Evolutionary conservation across 1,140 invertebrate species (phyloP), one percentile per base, ranked within the genome.

Genomic region (Philopotamus ludificatus): DNA sequence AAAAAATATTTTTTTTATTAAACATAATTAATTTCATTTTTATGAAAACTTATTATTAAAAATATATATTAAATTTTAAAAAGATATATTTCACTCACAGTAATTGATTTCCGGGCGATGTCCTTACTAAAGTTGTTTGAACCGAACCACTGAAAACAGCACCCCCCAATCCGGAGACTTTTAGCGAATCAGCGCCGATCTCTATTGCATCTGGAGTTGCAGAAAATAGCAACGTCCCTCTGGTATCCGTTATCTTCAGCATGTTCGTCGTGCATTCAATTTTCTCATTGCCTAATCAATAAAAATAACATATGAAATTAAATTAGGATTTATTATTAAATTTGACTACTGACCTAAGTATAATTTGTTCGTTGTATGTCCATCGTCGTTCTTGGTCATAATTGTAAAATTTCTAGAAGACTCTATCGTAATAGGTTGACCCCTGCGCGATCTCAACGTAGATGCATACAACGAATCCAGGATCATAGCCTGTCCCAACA

Each of bases 371-470:
- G 89, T 86, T 50, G 91, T 75, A 72, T 86, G 79, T 42, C 93
- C 93, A 71, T 87, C 86, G 55, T 83, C 79, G 74, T 92, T 87
- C 74, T 92, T 84, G n/a, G 92, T 90, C 69, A 88, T 88, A 54
- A 95, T 83, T 47, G 91, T 91, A 72, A 97, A 90, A 78, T 95
- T 96, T 77, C 87, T 86, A 73, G 90, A 90, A 45, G 93, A 94
- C 76, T 95, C 92, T 70, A 96, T 84, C 21, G 88, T 83, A 59
- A 97, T 85, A 59, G 92, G 90, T 73, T 89, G 87, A 4, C 91
- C 91, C 71, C 85, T 84, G 65, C 88, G 85, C 12, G 94, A 95
- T 73, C 88, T 87, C 57, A 97, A 89, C 71, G 86, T 88, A 7
- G 91, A 90, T 21, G 92, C 92, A 73, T 95, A 89, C 50, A 97